phyloP scores from a whole-genome alignment of 2,113 vertebrate genomes.

The Hiodon alosoides region DNA sequence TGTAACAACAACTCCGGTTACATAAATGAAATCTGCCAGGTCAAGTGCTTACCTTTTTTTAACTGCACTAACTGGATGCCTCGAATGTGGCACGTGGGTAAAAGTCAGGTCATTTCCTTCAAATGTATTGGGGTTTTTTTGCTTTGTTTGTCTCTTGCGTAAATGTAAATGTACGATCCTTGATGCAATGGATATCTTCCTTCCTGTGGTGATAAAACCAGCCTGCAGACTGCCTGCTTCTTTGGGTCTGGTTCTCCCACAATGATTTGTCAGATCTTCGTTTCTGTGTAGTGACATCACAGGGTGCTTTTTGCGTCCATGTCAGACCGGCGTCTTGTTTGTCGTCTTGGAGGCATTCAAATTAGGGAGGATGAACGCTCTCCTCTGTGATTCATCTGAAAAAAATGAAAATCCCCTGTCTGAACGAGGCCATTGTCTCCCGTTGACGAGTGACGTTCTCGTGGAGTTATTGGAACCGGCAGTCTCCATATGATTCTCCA shows the following conservation, averaged over 20 bases:
- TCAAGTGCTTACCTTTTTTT: no score
- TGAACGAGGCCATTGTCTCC: slow-evolving; percentile 32
- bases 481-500: background rate
- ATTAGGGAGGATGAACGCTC: background rate
- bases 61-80: no score
- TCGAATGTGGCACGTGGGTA: no score
- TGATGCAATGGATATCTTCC: background rate
- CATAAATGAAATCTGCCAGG: background rate
- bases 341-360: background rate
- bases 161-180: no score
- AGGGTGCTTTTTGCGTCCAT: background rate
- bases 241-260: background rate
- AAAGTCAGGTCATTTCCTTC: no score
- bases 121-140: no score
- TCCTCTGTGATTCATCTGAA: background rate
- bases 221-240: background rate
- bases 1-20: background rate
- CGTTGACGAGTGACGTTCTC: slow-evolving; percentile 39
- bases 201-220: background rate
- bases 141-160: no score
- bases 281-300: background rate
- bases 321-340: background rate
- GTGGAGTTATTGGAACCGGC: slow-evolving; percentile 22
- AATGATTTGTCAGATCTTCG: background rate
- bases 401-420: slow-evolving; percentile 29